Conservation (phyloP, 2,888 invertebrate genomes). For the Nemurella pictetii region DNA sequence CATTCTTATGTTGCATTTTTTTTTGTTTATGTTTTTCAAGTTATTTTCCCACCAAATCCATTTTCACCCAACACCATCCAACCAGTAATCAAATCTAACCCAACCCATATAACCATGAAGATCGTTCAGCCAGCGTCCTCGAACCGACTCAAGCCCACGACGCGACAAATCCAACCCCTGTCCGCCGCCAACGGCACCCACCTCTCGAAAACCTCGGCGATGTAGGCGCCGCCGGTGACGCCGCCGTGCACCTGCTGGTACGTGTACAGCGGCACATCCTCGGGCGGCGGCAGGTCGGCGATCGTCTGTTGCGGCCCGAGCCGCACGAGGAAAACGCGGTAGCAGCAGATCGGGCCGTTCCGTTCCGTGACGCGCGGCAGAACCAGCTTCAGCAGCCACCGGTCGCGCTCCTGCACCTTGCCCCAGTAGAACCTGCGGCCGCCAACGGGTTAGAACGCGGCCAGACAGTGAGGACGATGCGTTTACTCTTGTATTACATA, state of each 20-base stretch:
- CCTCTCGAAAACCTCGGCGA: constrained; percentile 84
- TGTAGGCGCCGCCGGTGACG: constrained; percentile 74
- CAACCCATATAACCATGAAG: too few species aligned
- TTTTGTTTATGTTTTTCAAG: too few species aligned
- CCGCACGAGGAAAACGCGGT: constrained; percentile 77
- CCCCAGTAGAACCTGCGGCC: constrained; percentile 53
- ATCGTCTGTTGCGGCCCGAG: constrained; percentile 65
- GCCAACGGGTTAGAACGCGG: too few species aligned
- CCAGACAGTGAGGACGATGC: too few species aligned
- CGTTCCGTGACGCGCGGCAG: constrained; percentile 79
- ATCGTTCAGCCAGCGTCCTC: too few species aligned
- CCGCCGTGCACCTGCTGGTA: constrained; percentile 72
- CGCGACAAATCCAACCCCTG: constrained; percentile 69
- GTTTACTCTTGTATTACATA: too few species aligned
- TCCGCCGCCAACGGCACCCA: constrained; percentile 59
- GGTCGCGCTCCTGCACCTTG: constrained; percentile 65
- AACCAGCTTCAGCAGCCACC: constrained; percentile 73
- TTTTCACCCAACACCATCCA: too few species aligned
- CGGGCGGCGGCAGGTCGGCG: constrained; percentile 68
- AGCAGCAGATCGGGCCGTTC: constrained; percentile 87
- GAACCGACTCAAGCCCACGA: constrained; percentile 65
- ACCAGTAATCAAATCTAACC: too few species aligned
- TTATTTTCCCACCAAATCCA: too few species aligned
- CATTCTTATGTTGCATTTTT: too few species aligned
- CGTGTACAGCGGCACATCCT: constrained; percentile 68